Conservation (phyloP, 2,113 vertebrate genomes). For the Thunnus thynnus region DNA sequence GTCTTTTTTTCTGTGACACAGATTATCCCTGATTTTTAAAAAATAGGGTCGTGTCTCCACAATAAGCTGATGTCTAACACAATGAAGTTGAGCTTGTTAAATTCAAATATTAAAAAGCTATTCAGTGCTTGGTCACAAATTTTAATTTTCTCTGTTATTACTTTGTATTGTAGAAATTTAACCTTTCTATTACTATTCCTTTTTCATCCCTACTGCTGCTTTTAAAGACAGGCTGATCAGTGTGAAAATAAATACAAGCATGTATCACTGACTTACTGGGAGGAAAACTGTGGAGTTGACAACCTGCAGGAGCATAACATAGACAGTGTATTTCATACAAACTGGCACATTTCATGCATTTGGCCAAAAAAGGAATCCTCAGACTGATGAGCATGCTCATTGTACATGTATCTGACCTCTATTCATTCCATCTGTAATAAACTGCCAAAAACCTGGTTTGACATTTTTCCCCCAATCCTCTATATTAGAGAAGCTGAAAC, state of each 20-base stretch:
- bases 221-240: neutral
- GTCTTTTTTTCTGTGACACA: too few species aligned
- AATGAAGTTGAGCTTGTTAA: too few species aligned
- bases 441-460: conserved; percentile 22
- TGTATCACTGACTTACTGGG: neutral
- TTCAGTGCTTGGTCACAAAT: neutral
- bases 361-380: neutral
- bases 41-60: neutral
- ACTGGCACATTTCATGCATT: conserved; percentile 12
- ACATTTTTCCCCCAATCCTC: neutral
- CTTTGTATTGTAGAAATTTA: neutral
- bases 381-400: conserved; percentile 5
- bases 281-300: neutral
- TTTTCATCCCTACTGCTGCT: neutral
- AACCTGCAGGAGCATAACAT: neutral
- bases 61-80: too few species aligned
- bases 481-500: conserved; percentile 11
- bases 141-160: neutral
- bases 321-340: conserved; percentile 7
- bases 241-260: neutral
- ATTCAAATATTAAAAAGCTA: neutral
- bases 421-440: conserved; percentile 27
- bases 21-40: neutral
- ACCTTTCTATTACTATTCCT: neutral
- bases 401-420: conserved; percentile 23